Conservation (phyloP, 2,113 vertebrate genomes). For the Muntiacus muntjak region DNA sequence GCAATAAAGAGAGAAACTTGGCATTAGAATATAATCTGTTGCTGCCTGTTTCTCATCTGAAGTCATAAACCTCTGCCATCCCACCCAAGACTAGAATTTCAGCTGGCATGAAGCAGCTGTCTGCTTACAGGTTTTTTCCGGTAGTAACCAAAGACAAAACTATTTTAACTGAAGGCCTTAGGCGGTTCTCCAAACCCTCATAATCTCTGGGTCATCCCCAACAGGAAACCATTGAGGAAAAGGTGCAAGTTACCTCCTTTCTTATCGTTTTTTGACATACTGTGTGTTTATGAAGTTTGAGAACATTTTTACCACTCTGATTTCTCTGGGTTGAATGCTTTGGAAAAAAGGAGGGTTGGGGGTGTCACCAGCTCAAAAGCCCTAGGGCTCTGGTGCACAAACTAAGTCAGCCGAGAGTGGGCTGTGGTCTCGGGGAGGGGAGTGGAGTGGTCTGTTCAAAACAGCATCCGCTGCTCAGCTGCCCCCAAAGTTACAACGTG, state of each 20-base stretch:
- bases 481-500: not conserved
- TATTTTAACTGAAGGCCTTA: constrained; percentile 39
- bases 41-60: constrained; percentile 58
- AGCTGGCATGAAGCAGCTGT: constrained; percentile 54
- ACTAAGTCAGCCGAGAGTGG: not conserved
- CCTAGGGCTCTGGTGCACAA: no score
- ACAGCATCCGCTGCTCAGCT: not conserved
- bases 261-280: not conserved
- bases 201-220: constrained; percentile 42
- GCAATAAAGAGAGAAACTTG: constrained; percentile 61
- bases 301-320: not conserved
- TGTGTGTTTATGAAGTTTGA: not conserved
- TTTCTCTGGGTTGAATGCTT: not conserved
- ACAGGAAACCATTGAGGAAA: constrained; percentile 42
- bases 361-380: not conserved
- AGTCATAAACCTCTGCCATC: constrained; percentile 59
- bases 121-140: constrained; percentile 63
- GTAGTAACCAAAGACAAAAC: constrained; percentile 63
- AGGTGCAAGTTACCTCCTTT: not conserved
- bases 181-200: constrained; percentile 44
- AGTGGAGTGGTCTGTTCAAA: no score
- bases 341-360: not conserved
- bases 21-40: constrained; percentile 48
- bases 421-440: not conserved
- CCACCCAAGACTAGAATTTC: constrained; percentile 68